Evolutionary conservation across 2,888 invertebrate genomes (phyloP).

Genomic region (Acholoe squamosa): DNA sequence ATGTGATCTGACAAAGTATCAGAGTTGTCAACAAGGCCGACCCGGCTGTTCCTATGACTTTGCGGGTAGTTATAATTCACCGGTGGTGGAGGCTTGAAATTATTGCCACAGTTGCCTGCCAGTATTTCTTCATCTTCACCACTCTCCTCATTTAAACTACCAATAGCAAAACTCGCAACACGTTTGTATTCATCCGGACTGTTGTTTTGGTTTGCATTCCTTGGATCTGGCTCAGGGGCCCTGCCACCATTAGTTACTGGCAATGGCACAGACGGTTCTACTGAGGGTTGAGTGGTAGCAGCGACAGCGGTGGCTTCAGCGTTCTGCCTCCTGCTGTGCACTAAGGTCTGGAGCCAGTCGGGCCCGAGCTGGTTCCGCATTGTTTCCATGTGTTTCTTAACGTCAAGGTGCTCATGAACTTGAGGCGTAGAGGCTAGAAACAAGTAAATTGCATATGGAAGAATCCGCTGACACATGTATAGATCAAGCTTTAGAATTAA

Average conservation of each 20-base stretch:
- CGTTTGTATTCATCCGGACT: background rate
- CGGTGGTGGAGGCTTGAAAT: background rate
- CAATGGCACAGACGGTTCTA: background rate
- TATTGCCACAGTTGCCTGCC: background rate
- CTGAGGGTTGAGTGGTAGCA: background rate
- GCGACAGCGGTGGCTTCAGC: background rate
- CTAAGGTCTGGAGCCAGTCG: constrained; percentile 62
- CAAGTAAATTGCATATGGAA: no score
- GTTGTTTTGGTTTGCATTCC: no score
- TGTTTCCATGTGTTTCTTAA: constrained; percentile 60
- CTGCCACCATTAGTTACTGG: background rate
- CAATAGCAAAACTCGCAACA: constrained; percentile 20
- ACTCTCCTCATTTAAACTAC: constrained; percentile 10
- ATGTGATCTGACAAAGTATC: constrained; percentile 38
- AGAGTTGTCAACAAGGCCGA: background rate
- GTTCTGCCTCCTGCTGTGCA: background rate
- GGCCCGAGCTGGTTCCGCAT: constrained; percentile 59
- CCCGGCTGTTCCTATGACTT: background rate
- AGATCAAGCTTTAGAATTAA: no score
- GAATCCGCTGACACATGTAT: no score
- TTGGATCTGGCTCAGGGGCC: background rate
- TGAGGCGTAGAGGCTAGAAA: constrained; percentile 57
- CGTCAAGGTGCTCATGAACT: constrained; percentile 36
- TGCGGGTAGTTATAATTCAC: constrained; percentile 37
- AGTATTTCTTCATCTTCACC: background rate